Conservation (phyloP, 2,113 vertebrate species). For the Pogona vitticeps region DNA sequence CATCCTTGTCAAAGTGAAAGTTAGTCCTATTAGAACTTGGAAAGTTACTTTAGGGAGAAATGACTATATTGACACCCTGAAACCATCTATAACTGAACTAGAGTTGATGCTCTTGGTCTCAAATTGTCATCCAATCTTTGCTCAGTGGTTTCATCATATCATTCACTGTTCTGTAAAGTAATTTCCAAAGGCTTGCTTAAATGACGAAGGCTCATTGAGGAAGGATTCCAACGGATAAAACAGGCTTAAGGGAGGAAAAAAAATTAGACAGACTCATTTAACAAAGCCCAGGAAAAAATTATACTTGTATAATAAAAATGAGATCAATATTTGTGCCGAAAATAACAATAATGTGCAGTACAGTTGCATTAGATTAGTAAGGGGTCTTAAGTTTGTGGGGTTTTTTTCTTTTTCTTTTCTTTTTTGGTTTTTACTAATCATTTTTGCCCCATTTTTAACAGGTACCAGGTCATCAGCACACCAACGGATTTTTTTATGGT, state of each 20-base stretch:
- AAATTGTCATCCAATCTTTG: not conserved
- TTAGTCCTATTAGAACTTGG: not conserved
- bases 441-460: conserved; percentile 68
- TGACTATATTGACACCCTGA: not conserved
- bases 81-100: not conserved
- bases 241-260: conserved; percentile 3
- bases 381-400: not conserved
- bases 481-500: conserved; percentile 99
- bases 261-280: conserved; percentile 26
- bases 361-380: not conserved
- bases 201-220: conserved; percentile 27
- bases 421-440: not conserved
- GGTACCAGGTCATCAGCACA: conserved; percentile 99
- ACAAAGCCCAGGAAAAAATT: conserved; percentile 32
- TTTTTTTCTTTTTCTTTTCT: conserved; percentile 3
- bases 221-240: conserved; percentile 49
- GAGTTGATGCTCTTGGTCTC: not conserved
- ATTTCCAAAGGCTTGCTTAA: not conserved
- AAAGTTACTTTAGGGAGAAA: no score
- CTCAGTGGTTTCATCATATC: not conserved
- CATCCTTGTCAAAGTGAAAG: no score
- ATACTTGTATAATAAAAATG: conserved; percentile 9
- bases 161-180: not conserved
- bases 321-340: conserved; percentile 17
- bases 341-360: conserved; percentile 18